These are phyloP conservation scores for Ondatra zibethicus DNA, from an alignment of 2,113 vertebrate species.

Conservation along the genomic window DNA sequence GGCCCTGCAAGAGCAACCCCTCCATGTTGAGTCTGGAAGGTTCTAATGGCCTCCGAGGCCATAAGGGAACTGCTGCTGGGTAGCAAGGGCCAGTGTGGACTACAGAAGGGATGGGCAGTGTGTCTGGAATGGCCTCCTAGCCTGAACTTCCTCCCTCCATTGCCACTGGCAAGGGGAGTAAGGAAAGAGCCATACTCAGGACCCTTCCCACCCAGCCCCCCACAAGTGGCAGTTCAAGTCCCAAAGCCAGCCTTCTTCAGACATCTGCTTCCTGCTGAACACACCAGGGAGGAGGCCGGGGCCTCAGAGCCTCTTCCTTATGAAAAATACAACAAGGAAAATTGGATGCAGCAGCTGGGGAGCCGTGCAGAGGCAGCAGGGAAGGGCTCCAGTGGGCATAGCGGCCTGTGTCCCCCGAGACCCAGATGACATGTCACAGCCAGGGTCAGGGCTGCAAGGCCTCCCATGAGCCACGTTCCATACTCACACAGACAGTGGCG, in stretches of 20 bases:
- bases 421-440: background rate
- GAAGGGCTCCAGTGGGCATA: background rate
- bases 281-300: background rate
- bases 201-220: background rate
- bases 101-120: background rate
- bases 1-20: background rate
- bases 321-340: conserved; percentile 72
- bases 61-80: background rate
- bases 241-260: conserved; percentile 33
- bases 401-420: background rate
- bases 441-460: background rate
- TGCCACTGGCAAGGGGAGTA: background rate
- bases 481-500: accelerated
- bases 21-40: background rate
- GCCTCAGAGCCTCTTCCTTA: conserved; percentile 22
- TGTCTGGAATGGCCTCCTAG: background rate
- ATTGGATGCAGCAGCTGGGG: background rate
- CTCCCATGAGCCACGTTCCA: accelerated
- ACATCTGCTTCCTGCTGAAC: conserved; percentile 2
- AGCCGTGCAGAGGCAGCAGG: background rate
- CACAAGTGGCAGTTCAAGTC: background rate
- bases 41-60: background rate
- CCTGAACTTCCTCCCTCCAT: background rate
- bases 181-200: background rate
- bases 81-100: background rate